Evolutionary conservation across 2,113 vertebrate genomes (phyloP), one percentile per base, ranked within the genome.

Genomic region (Zosterops pallidus): DNA sequence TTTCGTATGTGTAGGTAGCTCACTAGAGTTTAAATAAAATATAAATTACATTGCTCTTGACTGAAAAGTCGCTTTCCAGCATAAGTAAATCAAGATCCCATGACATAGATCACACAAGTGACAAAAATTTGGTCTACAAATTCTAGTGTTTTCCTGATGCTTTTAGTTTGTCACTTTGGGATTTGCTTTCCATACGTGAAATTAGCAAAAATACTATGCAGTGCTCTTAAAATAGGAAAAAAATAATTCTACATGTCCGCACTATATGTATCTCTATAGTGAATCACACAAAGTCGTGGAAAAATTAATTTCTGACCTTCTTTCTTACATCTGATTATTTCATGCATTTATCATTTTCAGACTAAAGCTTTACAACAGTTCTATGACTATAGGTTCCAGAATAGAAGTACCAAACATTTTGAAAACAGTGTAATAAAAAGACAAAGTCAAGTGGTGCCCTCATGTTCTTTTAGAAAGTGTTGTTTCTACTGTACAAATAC

Each of bases 291-390:
- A 90, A 92, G 24, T 24, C 12, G 52, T 12, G 20, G 25, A 52
- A 9, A 75, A 93, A 59, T 53, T 60, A 68, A 62, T 86, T 87
- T 44, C 0, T 56, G 47, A 89, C 49, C 23, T 56, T 63, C 29
- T 68, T 89, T 92, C 42, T 71, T 88, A 56, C 33, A 68, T 62
- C 75, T 78, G 57, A 86, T 75, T 84, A 62, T 83, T 59, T 29
- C 84, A 7, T 29, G 68, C 1, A 4, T 89, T 91, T 77, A 60
- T 89, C 0, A 79, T 46, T 89, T 96, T 95, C 50, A 49, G 39
- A 63, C 50, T 84, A 81, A 83, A 78, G 46, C 35, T 56, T 97
- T 72, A 84, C 85, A 94, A 83, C 39, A 64, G 72, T 86, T 93
- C 35, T 44, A 24, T 14, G n/a, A 12, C 24, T n/a, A 14, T 4